These are phyloP conservation scores for Tridacna gigas DNA, from an alignment of 2,888 invertebrate genomes.

Conservation along the genomic window DNA sequence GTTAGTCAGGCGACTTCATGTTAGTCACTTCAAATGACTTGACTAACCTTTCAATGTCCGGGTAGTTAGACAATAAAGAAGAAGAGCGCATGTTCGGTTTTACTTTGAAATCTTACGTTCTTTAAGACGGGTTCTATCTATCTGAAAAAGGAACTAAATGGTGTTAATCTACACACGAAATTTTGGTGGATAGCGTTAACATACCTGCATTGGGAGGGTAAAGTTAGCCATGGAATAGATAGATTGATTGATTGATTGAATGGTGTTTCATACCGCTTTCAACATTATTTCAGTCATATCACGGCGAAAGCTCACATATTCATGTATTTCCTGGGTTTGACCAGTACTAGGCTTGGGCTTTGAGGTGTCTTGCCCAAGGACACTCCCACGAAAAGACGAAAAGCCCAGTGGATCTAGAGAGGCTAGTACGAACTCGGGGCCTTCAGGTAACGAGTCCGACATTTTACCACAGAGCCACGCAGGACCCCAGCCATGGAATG, in stretches of 20 bases:
- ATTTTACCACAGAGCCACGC: neutral
- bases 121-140: no score
- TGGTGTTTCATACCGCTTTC: no score
- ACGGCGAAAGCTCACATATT: no score
- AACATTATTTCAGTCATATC: no score
- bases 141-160: neutral
- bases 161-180: neutral
- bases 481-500: neutral
- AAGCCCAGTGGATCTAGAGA: no score
- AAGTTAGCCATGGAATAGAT: neutral
- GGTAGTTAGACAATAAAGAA: constrained; percentile 35
- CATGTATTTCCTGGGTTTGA: no score
- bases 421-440: no score
- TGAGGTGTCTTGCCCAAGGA: no score
- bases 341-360: no score
- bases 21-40: neutral
- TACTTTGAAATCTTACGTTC: constrained; percentile 7
- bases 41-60: constrained; percentile 44
- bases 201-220: neutral
- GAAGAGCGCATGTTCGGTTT: constrained; percentile 40
- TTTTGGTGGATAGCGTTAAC: neutral
- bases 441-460: no score
- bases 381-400: no score
- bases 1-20: neutral
- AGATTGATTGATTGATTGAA: no score